Evolutionary conservation across 92 coral and sea anemone genomes (phyloP), one percentile per base, ranked within the genome.

Genomic region (Actinostola sp.): DNA sequence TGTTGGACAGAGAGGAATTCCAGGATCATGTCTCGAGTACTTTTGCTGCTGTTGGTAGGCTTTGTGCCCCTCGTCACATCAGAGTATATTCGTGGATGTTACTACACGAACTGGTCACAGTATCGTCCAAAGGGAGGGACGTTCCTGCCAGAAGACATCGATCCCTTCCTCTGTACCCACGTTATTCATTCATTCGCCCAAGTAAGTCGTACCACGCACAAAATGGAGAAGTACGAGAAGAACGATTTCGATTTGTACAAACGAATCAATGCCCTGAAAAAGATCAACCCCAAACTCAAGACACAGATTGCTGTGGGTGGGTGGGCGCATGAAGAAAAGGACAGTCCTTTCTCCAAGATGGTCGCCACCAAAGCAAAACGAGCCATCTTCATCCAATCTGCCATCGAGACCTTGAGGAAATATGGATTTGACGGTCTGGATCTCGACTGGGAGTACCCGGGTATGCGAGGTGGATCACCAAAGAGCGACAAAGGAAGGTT

Each of bases 281-380:
- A 78, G 61, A 71, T 60, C 67, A 92, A 92, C 79, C 93, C 91
- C 5, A 70, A 88, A 30, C 80, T 89, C 14, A 89, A 86, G 77
- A 86, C 91, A 0, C 89, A 79, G 63, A 63, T 89, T 14, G 95
- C 95, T 8, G 95, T 89, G n/a, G 95, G 95, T 15, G 95, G 95
- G 30, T 89, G 95, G 95, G 67, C 88, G n/a, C 95, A 89, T 23
- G 95, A 89, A 24, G 91, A 86, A 55, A 86, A 86, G 52, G 84
- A 80, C 73, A 89, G 94, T 33, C 94, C 94, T 2, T 89, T 89
- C 63, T 89, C 94, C 12, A 89, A 86, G 56, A 89, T 89, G 95
- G 95, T 89, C 25, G 92, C 88, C 0, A 89, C 88, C 2, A 67
- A 67, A 13, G 88, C 56, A 23, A 86, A 81, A 28, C 66, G 89